Conservation (phyloP, 2,888 invertebrate species). For the Drosophila demipolita region DNA sequence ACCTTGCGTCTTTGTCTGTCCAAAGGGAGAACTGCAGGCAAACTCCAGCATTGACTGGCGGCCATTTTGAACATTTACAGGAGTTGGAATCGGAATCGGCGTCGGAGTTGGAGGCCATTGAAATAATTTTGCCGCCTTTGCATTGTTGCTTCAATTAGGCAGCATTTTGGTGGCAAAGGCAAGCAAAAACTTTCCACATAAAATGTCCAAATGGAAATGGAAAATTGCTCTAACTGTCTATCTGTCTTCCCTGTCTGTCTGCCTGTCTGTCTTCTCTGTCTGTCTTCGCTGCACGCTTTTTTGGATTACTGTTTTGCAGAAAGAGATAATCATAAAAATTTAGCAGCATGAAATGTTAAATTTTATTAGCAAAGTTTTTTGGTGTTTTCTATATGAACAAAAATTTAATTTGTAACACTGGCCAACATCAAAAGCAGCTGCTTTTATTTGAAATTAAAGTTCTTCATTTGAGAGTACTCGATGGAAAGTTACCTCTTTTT, state of each 20-base stretch:
- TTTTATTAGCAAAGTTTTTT: constrained; percentile 71
- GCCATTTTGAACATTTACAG: constrained; percentile 48
- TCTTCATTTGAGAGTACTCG: not conserved
- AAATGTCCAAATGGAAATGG: constrained; percentile 49
- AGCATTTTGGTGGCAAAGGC: constrained; percentile 55
- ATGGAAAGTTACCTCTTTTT: not conserved
- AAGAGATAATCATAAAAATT: constrained; percentile 76
- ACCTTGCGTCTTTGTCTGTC: constrained; percentile 60
- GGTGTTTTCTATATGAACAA: constrained; percentile 32
- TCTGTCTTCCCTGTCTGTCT: constrained; percentile 4
- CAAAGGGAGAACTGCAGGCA: constrained; percentile 36
- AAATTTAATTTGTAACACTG: constrained; percentile 68
- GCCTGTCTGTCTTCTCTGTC: not conserved
- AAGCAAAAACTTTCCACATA: constrained; percentile 64
- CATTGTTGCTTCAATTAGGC: constrained; percentile 75
- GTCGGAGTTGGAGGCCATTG: constrained; percentile 28
- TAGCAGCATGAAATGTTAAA: constrained; percentile 73
- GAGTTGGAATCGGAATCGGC: not conserved
- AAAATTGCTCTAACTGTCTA: constrained; percentile 49
- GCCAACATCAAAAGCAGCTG: constrained; percentile 80
- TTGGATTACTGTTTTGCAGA: constrained; percentile 14
- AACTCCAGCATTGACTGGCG: constrained; percentile 10
- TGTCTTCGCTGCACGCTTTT: constrained; percentile 7
- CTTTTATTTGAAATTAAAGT: constrained; percentile 33
- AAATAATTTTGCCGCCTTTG: constrained; percentile 75